Evolutionary conservation across 2,113 vertebrate genomes (phyloP), one percentile per base, ranked within the genome.

Genomic region (Pseudolaguvia tuberculata): DNA sequence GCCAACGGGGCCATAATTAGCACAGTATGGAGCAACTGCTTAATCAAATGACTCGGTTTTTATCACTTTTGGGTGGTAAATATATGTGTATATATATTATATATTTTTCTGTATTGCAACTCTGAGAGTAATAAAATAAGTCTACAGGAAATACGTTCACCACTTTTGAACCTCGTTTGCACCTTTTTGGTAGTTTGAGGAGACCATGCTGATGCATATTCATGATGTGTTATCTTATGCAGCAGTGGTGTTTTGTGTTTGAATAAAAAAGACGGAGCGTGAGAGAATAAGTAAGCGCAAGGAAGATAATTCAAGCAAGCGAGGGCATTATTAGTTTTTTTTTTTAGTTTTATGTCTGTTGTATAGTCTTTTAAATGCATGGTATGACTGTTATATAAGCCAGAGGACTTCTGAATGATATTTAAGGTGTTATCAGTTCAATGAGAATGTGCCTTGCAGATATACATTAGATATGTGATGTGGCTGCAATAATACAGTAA

Each of bases 91-190:
- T 73, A 42, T 42, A 42, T 6, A 6, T 9, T 35, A n/a, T 29
- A 17, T 20, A 21, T 51, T 14, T 58, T 23, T 73, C 52, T 76
- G 35, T 56, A 79, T 66, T 31, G 53, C 17, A 42, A 39, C 35
- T 59, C 58, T 35, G 25, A n/a, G 70, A 23, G 45, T 42, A 48
- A 56, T 23, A 58, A 61, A 63, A 67, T 47, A 50, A 20, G 35
- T 55, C 53, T 65, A 61, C 72, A 76, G n/a, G n/a, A n/a, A 78
- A 73, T 65, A 72, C 51, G 73, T 66, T 73, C 57, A 63, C 72
- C 73, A 76, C 77, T 65, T 72, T 68, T 77, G 67, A 65, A 65
- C 55, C 70, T 72, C 59, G 72, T 72, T 48, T n/a, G n/a, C n/a
- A 63, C 62, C 23, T 15, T 68, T 67, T 51, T 68, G 8, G 20